These are phyloP conservation scores for Caenorhabditis sp. DNA, from an alignment of 2,888 invertebrate species.

Conservation along the genomic window DNA sequence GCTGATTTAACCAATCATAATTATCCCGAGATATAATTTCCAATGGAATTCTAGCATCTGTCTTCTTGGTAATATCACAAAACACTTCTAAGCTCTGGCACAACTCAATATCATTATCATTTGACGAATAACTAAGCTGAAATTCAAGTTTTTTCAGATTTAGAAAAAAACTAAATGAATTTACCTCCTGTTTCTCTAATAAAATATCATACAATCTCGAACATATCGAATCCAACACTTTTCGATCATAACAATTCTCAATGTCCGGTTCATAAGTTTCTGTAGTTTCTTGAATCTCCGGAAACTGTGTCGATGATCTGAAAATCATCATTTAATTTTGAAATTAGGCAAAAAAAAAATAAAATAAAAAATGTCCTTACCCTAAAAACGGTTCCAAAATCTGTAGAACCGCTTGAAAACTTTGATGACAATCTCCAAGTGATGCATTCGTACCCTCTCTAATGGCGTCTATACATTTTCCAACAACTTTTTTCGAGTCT, in stretches of 20 bases:
- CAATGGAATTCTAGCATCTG: neutral
- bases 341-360: neutral
- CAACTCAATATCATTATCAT: slow-evolving; percentile 38
- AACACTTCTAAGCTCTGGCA: slow-evolving; percentile 9
- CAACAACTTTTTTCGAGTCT: slow-evolving; percentile 29
- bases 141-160: slow-evolving; percentile 5
- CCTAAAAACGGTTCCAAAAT: slow-evolving; percentile 35
- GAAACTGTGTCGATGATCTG: neutral
- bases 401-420: slow-evolving; percentile 23
- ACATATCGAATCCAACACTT: slow-evolving; percentile 15
- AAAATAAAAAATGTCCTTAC: slow-evolving; percentile 11
- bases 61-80: slow-evolving; percentile 20
- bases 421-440: slow-evolving; percentile 32
- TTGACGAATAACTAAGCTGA: slow-evolving; percentile 42
- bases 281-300: slow-evolving; percentile 2
- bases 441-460: slow-evolving; percentile 43
- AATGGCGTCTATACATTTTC: slow-evolving; percentile 43
- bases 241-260: slow-evolving; percentile 41
- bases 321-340: no score
- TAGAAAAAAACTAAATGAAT: no score
- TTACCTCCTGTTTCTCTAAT: slow-evolving; percentile 46
- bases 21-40: neutral
- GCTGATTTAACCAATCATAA: slow-evolving; percentile 4
- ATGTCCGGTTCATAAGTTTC: slow-evolving; percentile 34
- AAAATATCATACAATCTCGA: slow-evolving; percentile 36